Evolutionary conservation across 2,888 invertebrate species (phyloP).

Genomic region (Eurois occulta): DNA sequence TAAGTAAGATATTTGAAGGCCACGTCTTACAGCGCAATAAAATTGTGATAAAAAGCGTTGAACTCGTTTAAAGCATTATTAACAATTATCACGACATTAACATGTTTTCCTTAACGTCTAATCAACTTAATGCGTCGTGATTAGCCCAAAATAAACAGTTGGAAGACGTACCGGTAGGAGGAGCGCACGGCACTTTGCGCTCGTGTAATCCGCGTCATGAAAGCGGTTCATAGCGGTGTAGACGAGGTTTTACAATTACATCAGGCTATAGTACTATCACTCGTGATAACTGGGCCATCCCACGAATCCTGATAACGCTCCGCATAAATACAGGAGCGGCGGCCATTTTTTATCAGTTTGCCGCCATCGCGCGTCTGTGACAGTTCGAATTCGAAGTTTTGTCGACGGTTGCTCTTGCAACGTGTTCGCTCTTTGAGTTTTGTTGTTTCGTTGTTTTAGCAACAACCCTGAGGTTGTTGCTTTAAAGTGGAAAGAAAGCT

Average conservation of each 20-base stretch:
- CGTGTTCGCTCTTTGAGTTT: conserved; percentile 66
- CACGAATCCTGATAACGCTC: conserved; percentile 80
- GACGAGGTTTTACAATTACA: conserved; percentile 66
- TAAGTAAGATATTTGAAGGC: conserved; percentile 8
- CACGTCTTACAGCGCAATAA: conserved; percentile 26
- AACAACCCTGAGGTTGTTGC: conserved; percentile 90
- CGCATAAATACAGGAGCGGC: conserved; percentile 78
- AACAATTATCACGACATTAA: conserved; percentile 41
- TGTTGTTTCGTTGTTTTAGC: conserved; percentile 78
- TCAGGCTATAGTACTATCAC: conserved; percentile 65
- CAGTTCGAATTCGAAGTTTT: conserved; percentile 64
- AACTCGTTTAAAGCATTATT: conserved; percentile 50
- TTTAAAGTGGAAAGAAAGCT: conserved; percentile 88
- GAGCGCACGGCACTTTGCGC: conserved; percentile 54
- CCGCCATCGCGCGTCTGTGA: conserved; percentile 72
- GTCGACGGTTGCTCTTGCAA: conserved; percentile 73
- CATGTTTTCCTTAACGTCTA: conserved; percentile 30
- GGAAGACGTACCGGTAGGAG: conserved; percentile 40
- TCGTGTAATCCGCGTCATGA: conserved; percentile 64
- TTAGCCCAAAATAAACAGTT: conserved; percentile 59
- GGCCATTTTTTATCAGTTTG: conserved; percentile 77
- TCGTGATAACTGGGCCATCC: conserved; percentile 78
- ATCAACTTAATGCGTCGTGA: conserved; percentile 37
- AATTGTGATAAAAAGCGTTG: conserved; percentile 33
- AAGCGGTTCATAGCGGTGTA: conserved; percentile 81